Base-by-base conservation (phyloP, 2,888 invertebrate species). In the Notodromas monacha region DNA sequence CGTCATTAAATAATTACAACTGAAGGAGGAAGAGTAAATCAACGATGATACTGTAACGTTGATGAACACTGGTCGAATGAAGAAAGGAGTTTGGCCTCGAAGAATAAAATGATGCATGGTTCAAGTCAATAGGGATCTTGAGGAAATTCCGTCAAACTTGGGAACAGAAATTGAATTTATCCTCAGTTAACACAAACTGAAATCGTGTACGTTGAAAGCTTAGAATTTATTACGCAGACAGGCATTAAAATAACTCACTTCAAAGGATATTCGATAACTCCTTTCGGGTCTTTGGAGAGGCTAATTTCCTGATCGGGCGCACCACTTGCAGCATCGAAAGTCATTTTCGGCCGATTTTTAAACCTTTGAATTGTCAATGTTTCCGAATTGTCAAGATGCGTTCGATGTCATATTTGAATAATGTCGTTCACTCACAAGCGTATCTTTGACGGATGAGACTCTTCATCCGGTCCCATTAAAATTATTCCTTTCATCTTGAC, bases 401-500 rank as follows among this genome's bases (percentile, higher is more conserved):
- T 14, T 11, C 27, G 16, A 13, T 26, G 14, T 12, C 12, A 31
- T 11, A 30, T 26, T 12, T 16, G 26, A 27, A 12, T 12, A 12
- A 15, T 12, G 13, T 21, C 2, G 5, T 31, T 11, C 34, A 60
- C 67, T 62, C 55, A 89, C 74, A 92, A 45, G 56, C 70, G 65
- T 51, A 92, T 61, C 49, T 63, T 65, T 14, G 65, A 60, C 11
- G 92, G 92, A 55, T 81, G 77, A 12, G 63, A 56, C 36, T 67
- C 65, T 37, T 70, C 65, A 45, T 79, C 69, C 37, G 74, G 76
- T n/a, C 89, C 89, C 39, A 70, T 60, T 31, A 96, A 54, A 40
- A 76, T 72, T 26, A 96, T 63, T 6, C 89, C 89, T 54, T 86
- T 86, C 30, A 96, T 52, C 50, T 89, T 89, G 2, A 96, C 61